Base-by-base conservation (phyloP, 2,888 invertebrate species). In the Agrypnus murinus region DNA sequence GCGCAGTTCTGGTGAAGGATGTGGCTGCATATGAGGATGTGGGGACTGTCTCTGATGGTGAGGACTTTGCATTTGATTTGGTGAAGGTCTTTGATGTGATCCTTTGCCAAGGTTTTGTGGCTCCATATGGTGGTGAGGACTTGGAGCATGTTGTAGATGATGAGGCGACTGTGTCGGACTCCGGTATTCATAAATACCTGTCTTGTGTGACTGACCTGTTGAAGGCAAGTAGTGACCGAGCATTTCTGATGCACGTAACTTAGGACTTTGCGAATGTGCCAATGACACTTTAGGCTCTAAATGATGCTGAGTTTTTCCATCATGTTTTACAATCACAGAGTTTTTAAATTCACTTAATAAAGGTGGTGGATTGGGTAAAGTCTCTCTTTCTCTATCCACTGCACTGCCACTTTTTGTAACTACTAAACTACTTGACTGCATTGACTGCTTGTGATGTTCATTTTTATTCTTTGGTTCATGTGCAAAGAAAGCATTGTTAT, bases 311-410 rank as follows among this genome's bases (percentile, higher is more conserved):
- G 86, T 86, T 83, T 92, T 91, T 63, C 89, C 90, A 80, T 93
- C 93, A 84, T 93, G 93, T 82, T 93, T 93, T 72, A 93, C 93
- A 84, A 93, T 93, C 82, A 93, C 93, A 81, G 92, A 91, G 84
- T 90, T 92, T 84, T 92, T 93, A 78, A 88, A 86, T 84, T 93
- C 93, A 78, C 90, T 89, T 76, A 92, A 87, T 67, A 92, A 85
- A 4, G 92, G 91, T 62, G 92, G 91, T 14, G 91, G 91, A 74
- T 91, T 92, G 69, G 91, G 90, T 65, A 92, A 84, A 62, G 85
- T 74, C 57, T 84, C 84, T 70, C 82, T 71, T 48, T 82, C 82
- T 70, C 81, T 73, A n/a, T 82, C 83, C 50, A 77, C 73, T 25
- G 76, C 72, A 71, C 77, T 83, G 81, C 74, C 82, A 84, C 77